phyloP scores from a whole-genome alignment of 2,888 invertebrate genomes.

The Sialis lutaria region DNA sequence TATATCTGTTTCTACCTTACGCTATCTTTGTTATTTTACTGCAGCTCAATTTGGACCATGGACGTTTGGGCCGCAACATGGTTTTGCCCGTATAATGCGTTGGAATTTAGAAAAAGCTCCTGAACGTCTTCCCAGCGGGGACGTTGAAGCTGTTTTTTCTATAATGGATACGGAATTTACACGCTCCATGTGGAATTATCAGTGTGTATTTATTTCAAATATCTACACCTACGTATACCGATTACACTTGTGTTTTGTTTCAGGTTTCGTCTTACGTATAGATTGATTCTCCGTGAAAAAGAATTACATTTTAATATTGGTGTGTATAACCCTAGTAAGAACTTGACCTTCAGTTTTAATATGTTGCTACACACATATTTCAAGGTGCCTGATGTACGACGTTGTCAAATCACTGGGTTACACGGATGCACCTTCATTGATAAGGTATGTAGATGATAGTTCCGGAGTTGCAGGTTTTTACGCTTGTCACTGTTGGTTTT shows the following conservation, averaged over 20 bases:
- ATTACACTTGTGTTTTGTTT: neutral
- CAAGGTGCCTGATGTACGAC: constrained; percentile 83
- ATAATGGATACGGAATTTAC: constrained; percentile 88
- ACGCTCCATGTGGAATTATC: constrained; percentile 86
- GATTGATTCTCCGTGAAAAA: constrained; percentile 77
- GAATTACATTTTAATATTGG: constrained; percentile 86
- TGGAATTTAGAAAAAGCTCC: constrained; percentile 86
- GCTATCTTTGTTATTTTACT: constrained; percentile 12
- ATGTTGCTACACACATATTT: constrained; percentile 89
- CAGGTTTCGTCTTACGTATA: constrained; percentile 84
- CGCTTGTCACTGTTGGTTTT: constrained; percentile 6
- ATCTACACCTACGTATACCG: neutral
- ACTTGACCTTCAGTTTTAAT: constrained; percentile 80
- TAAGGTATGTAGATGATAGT: constrained; percentile 25
- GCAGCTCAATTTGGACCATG: constrained; percentile 90
- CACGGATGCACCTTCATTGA: constrained; percentile 63
- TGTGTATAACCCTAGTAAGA: constrained; percentile 86
- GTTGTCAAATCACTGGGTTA: constrained; percentile 83
- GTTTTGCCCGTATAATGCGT: constrained; percentile 82
- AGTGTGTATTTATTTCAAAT: constrained; percentile 34
- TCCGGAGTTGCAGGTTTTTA: neutral
- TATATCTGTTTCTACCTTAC: neutral
- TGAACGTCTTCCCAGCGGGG: constrained; percentile 73
- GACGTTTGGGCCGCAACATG: constrained; percentile 90
- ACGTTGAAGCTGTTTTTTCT: constrained; percentile 82